Base-by-base conservation (phyloP, 2,888 invertebrate species). In the Nemurella pictetii region DNA sequence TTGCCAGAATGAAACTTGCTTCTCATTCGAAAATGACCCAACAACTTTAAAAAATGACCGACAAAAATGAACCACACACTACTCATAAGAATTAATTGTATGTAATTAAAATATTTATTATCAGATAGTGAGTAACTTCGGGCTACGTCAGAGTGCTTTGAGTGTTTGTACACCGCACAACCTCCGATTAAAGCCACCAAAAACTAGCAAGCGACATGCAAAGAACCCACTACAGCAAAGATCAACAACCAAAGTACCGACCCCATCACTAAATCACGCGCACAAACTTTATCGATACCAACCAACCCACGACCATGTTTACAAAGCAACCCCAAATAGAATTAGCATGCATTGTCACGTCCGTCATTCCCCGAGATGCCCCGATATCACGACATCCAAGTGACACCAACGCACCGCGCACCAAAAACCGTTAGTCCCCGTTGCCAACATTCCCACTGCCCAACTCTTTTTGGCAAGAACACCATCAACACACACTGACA, bases 311-410 rank as follows among this genome's bases (percentile, higher is more conserved):
- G 20, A 55, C 20, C 55, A 55, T 55, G 55, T 55, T 55, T 55
- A 55, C 20, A 55, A 55, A 55, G 15, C 55, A 55, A 55, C 55
- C 55, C 55, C 12, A 55, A 55, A 12, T 78, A 20, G 30, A 78
- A 78, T 78, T 78, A 78, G 78, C 78, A 78, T 78, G 28, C 78
- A 78, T 78, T 78, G 78, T 78, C 78, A 78, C 78, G 78, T 78
- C 78, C 78, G 29, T 78, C 78, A 30, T 78, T 78, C 27, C 20
- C 78, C 55, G 1, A 55, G 15, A 20, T 20, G 20, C 20, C 20
- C 5, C 20, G 55, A 55, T 20, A 12, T 2, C 55, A 20, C 55
- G 12, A 55, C 15, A 55, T 55, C 12, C 35, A 7, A 12, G 35
- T 35, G 55, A 12, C 5, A 12, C 12, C 15, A 55, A n/a, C n/a